Percentiles rank a stretch among this genome's conserved stretches.
Conservation (phyloP, 2,797 vertebrate species). For the Enteromius thamalakanensis region DNA sequence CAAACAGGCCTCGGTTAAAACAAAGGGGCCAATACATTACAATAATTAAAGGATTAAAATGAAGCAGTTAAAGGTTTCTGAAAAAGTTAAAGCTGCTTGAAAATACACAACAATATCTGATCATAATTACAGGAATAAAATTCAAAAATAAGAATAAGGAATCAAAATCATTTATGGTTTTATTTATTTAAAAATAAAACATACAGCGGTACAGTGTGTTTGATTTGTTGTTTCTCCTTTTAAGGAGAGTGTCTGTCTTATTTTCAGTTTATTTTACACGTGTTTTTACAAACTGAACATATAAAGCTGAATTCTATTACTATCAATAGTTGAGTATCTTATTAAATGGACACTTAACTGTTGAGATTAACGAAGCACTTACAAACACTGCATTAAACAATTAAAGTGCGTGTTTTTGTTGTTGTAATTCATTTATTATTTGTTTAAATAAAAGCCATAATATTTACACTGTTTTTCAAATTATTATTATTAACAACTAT, state of each 20-base stretch:
- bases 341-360: background rate
- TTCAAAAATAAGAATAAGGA: too few relatives aligned
- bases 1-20: background rate
- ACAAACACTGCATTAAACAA: slow-evolving; percentile 2
- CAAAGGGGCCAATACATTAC: background rate
- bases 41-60: background rate
- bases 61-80: background rate
- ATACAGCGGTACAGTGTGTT: background rate
- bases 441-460: background rate
- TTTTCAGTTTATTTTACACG: background rate
- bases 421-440: background rate
- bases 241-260: background rate
- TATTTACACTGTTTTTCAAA: background rate
- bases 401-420: background rate
- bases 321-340: background rate
- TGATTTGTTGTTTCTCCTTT: background rate
- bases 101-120: background rate
- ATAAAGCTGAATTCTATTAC: background rate
- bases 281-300: background rate
- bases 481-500: background rate
- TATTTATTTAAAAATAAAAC: background rate
- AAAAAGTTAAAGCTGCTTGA: background rate
- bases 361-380: background rate
- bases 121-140: background rate
- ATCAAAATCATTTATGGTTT: background rate